Conservation (phyloP, 2,888 invertebrate genomes). For the Papilio elwesi region DNA sequence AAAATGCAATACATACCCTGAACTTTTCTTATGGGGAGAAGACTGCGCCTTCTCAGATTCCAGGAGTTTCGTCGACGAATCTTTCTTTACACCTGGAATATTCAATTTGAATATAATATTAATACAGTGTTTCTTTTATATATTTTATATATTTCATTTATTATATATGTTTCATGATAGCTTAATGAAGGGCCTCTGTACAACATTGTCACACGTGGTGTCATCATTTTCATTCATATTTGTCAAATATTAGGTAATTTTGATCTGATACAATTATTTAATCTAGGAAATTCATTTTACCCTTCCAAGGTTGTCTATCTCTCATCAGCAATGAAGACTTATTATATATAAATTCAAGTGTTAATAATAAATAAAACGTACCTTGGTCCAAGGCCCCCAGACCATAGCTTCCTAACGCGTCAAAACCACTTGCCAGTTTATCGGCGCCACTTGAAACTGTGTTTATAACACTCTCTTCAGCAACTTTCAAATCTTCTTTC, state of each 20-base stretch:
- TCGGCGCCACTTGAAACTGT: constrained; percentile 69
- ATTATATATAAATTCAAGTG: background rate
- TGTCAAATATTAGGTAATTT: too few species aligned
- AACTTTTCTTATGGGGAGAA: constrained; percentile 77
- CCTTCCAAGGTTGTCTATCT: too few species aligned
- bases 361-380: constrained; percentile 44
- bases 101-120: background rate
- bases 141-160: too few species aligned
- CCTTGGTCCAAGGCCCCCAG: constrained; percentile 81
- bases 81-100: constrained; percentile 74
- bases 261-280: too few species aligned
- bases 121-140: too few species aligned
- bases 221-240: too few species aligned
- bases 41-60: constrained; percentile 78
- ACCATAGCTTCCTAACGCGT: constrained; percentile 76
- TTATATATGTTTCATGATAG: too few species aligned
- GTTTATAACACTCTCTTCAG: constrained; percentile 58
- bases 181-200: too few species aligned
- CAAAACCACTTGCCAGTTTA: constrained; percentile 73
- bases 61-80: constrained; percentile 75
- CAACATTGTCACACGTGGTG: too few species aligned
- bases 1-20: constrained; percentile 65
- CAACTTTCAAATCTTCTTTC: constrained; percentile 52
- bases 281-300: too few species aligned
- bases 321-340: too few species aligned